Evolutionary conservation across 2,797 vertebrate genomes (phyloP).

Genomic region (Acanthurus tractus): DNA sequence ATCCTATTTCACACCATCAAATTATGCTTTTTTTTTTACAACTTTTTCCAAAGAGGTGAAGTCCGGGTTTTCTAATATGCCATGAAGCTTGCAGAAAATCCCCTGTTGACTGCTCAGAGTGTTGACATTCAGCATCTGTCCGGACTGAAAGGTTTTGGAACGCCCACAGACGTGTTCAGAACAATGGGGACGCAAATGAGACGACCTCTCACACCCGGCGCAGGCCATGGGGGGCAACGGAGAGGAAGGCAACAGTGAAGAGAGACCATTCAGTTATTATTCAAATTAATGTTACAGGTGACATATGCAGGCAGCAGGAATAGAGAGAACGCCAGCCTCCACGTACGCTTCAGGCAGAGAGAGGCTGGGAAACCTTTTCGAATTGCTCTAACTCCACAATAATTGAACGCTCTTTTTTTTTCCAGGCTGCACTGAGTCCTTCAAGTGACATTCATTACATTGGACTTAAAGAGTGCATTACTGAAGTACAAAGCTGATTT

Average conservation of each 20-base stretch:
- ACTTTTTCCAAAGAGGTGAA: conserved; percentile 16
- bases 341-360: conserved; percentile 12
- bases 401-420: conserved; percentile 43
- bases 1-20: conserved; percentile 31
- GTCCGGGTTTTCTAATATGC: conserved; percentile 11
- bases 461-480: conserved; percentile 31
- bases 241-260: conserved; percentile 35
- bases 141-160: conserved; percentile 43
- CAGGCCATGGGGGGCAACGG: conserved; percentile 40
- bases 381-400: conserved; percentile 54
- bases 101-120: conserved; percentile 25
- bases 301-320: conserved; percentile 57
- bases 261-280: conserved; percentile 54
- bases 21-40: conserved; percentile 5
- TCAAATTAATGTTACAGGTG: conserved; percentile 74
- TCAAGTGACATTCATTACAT: conserved; percentile 65
- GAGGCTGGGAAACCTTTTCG: conserved; percentile 42
- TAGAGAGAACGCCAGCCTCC: conserved; percentile 28
- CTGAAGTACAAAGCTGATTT: conserved; percentile 43
- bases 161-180: conserved; percentile 40
- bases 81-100: conserved; percentile 32
- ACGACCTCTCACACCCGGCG: conserved; percentile 46
- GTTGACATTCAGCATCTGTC: conserved; percentile 55
- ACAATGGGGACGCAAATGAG: conserved; percentile 57
- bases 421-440: conserved; percentile 33